These are phyloP conservation scores for Pseudopipra pipra DNA, from an alignment of 2,113 vertebrate species.

Conservation along the genomic window DNA sequence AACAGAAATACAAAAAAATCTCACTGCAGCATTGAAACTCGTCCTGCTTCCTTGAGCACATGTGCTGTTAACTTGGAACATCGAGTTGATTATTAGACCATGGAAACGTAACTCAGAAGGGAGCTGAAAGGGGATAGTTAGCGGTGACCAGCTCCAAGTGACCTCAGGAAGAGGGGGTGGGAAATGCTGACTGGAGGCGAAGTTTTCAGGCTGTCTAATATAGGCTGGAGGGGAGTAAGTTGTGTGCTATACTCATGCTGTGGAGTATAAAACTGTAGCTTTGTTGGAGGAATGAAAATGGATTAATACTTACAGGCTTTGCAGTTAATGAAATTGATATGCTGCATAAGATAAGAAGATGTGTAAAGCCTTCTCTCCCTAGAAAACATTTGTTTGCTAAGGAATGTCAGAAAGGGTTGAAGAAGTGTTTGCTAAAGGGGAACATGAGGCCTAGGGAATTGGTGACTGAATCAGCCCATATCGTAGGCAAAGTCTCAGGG, in stretches of 20 bases:
- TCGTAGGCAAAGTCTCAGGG: not conserved
- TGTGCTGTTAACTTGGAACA: fast-evolving
- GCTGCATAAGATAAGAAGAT: not conserved
- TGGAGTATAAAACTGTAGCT: not conserved
- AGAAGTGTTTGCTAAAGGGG: not conserved
- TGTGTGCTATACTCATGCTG: not conserved
- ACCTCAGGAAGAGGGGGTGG: not conserved
- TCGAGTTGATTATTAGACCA: not conserved
- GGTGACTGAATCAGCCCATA: not conserved
- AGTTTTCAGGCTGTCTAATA: not conserved
- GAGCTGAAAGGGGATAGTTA: not conserved
- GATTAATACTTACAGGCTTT: not conserved
- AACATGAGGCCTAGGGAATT: not conserved
- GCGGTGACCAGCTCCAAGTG: not conserved
- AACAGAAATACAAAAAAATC: not conserved
- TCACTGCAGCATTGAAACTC: not conserved
- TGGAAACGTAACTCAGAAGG: not conserved
- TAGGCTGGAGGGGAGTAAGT: not conserved
- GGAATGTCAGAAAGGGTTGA: not conserved
- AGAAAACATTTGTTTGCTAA: not conserved
- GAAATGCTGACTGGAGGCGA: not conserved
- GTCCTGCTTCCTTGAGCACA: not conserved
- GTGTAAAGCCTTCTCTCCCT: not conserved
- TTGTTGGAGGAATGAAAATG: not conserved
- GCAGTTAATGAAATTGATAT: not conserved